A percentile compares a stretch with the other conserved stretches of the same genome.
Conservation (phyloP, 2,113 vertebrate genomes). For the Baryphthengus martii region DNA sequence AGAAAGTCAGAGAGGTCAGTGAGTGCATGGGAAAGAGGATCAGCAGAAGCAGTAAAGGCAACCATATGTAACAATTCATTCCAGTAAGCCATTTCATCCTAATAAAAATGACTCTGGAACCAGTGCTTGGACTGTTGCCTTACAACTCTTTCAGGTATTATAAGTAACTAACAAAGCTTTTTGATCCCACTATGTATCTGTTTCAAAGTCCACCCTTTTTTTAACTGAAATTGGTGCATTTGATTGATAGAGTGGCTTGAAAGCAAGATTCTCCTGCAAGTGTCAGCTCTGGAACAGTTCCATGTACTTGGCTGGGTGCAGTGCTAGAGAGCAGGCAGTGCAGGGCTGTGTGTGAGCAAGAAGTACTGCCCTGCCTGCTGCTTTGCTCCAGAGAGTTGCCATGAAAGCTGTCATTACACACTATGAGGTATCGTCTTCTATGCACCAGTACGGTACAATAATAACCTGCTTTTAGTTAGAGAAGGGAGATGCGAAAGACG, state of each 20-base stretch:
- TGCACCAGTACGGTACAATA: not conserved
- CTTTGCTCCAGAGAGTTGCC: not conserved
- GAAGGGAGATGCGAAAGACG: not conserved
- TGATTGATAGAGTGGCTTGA: not conserved
- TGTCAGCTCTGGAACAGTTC: not conserved
- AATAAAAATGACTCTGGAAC: not conserved
- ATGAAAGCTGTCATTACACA: not conserved
- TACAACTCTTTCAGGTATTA: not conserved
- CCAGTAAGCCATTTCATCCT: not conserved
- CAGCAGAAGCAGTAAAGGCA: constrained; percentile 37
- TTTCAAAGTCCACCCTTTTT: not conserved
- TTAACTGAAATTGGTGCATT: not conserved
- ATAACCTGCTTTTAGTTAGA: not conserved
- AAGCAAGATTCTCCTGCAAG: not conserved
- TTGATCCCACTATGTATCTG: not conserved
- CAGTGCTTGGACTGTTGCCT: not conserved
- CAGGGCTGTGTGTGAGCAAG: not conserved
- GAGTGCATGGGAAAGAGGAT: constrained; percentile 68
- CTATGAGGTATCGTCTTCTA: fast-evolving
- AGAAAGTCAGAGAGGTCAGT: constrained; percentile 57
- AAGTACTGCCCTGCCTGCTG: not conserved
- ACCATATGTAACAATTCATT: constrained; percentile 2
- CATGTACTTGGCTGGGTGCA: not conserved
- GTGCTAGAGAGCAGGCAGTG: not conserved
- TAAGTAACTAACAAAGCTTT: not conserved